Base-by-base conservation (phyloP, 1,140 invertebrate genomes). In the Drosophila kikkawai region DNA sequence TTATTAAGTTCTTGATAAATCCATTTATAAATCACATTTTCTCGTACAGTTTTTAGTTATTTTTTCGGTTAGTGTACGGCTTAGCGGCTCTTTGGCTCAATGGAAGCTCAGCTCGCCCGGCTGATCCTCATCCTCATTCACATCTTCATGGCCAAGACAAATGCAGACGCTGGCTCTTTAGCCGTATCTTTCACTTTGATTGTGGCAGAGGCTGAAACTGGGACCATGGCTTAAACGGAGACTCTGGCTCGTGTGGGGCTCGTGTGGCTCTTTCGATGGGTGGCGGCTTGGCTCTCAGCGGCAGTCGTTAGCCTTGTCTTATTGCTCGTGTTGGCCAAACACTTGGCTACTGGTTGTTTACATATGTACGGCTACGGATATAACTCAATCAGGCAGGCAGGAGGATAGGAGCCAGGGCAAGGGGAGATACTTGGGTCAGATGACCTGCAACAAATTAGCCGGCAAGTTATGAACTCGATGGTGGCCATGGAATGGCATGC, bases 281-380 rank as follows among this genome's bases (percentile, higher is more conserved):
- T 82, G 76, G 69, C 77, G 63, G 55, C 64, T 6, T 36, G 47
- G n/a, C 34, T 34, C 47, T 37, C 34, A 53, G 39, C 29, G 58
- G 51, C 63, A 32, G 53, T 66, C 61, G 55, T 51, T 75, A 76
- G 45, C 71, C 59, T 58, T 56, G 66, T 83, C 68, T 61, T 66
- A 68, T 66, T 66, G 36, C 48, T 11, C 59, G 71, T 70, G 45
- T 51, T 60, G 47, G 42, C 61, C 50, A 60, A 70, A 61, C 83
- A 87, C 75, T 86, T 88, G 77, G 85, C 85, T 88, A 88, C 85
- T 90, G 85, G 87, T 85, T 90, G 85, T 88, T 88, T 88, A 90
- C 85, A 88, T 76, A 85, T 82, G 82, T 77, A 37, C 64, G 41
- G 55, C 26, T 50, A 67, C 51, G 69, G 55, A 67, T 86, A 87